These are phyloP conservation scores for Sinonovacula constricta DNA, from an alignment of 1,140 invertebrate species.

Conservation along the genomic window DNA sequence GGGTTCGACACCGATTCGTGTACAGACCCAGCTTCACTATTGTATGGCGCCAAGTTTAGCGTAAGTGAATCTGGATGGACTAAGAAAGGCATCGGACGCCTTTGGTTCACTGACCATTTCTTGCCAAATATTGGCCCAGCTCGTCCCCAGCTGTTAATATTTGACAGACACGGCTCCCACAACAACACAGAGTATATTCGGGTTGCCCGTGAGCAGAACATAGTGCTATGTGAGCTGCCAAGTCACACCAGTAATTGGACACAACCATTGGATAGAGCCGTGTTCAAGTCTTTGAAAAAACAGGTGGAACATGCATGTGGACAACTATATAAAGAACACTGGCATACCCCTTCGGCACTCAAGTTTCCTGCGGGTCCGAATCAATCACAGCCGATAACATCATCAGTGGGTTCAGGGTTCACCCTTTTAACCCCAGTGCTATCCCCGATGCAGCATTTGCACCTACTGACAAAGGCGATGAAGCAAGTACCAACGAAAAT, in stretches of 20 bases:
- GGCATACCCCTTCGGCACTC: neutral
- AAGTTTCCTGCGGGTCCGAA: neutral
- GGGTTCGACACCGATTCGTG: slow-evolving; percentile 4
- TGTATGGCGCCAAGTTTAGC: slow-evolving; percentile 12
- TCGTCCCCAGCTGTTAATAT: slow-evolving; percentile 26
- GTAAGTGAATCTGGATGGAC: slow-evolving; percentile 34
- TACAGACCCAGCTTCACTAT: neutral
- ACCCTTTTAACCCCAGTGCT: slow-evolving; percentile 11
- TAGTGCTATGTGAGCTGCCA: slow-evolving; percentile 8
- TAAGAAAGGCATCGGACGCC: slow-evolving; percentile 37
- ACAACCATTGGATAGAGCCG: slow-evolving; percentile 27
- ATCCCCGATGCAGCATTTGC: neutral
- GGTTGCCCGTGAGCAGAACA: slow-evolving; percentile 13
- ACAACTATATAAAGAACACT: slow-evolving; percentile 15
- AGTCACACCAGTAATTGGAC: slow-evolving; percentile 44
- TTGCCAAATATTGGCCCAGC: slow-evolving; percentile 21
- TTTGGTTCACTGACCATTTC: slow-evolving; percentile 37
- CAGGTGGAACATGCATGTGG: slow-evolving; percentile 8
- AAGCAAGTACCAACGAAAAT: too few relatives aligned
- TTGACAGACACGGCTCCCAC: slow-evolving; percentile 26
- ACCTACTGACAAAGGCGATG: too few relatives aligned
- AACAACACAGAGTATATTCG: slow-evolving; percentile 29
- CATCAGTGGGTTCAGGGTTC: slow-evolving; percentile 11
- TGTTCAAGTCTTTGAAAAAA: slow-evolving; percentile 27
- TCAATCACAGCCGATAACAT: neutral